Base-by-base conservation (phyloP, 2,797 vertebrate genomes). In the Paratrypauchen microcephalus region DNA sequence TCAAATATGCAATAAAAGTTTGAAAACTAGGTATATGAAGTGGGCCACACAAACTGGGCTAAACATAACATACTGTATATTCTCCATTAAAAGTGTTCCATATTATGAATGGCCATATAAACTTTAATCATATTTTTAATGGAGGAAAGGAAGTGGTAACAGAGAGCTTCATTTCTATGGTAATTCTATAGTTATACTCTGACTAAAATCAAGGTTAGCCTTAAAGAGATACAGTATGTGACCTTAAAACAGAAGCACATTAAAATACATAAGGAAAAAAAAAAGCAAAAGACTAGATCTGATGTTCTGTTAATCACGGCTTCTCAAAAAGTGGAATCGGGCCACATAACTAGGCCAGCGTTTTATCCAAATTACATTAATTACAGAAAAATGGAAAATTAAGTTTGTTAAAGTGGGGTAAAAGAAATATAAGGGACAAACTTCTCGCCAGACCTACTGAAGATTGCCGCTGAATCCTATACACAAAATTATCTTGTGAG, bases 201-300 rank as follows among this genome's bases (percentile, higher is more conserved):
- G 39, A 64, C 15, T 45, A 64, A 64, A 64, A 24, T 64, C 62
- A 64, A 64, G 39, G 36, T 64, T 64, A 64, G 47, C 0, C 41
- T 64, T 45, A 24, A 64, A 48, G 39, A 48, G 62, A 39, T 63
- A 21, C 9, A 26, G 9, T 56, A 41, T 4, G 62, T 48, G 62
- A 48, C 62, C 62, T 64, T 64, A 48, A 64, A 48, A 64, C 39
- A 26, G 15, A 23, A 24, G 45, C 15, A 64, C 16, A 47, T 64
- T 19, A 57, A 59, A 9, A 19, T 32, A 30, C 5, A 32, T 7
- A 30, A 59, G 28, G 21, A 13, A 57, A 28, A 8, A 28, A 8
- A 36, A 30, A 24, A 56, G 6, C 26, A 36, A n/a, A n/a, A 59
- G 28, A 36, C 19, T 16, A 19, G 5, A 28, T 3, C 7, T 19